These are phyloP conservation scores for Automeris io DNA, from an alignment of 2,888 invertebrate species.

Conservation along the genomic window DNA sequence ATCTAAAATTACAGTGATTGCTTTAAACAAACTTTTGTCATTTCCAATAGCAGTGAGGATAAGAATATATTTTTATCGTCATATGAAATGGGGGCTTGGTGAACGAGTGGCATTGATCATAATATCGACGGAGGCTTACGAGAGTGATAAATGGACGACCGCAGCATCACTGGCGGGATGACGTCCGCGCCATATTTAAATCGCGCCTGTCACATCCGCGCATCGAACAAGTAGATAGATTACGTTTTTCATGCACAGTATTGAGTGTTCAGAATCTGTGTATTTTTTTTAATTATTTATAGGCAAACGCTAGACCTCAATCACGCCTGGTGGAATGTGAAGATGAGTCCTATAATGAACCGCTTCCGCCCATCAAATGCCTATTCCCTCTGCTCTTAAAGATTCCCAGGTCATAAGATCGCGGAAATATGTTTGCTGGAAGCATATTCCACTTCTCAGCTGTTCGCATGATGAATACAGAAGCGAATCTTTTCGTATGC, in stretches of 20 bases:
- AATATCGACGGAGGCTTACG: constrained; percentile 75
- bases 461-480: no score
- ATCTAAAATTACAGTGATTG: no score
- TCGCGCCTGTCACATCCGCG: constrained; percentile 66
- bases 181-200: constrained; percentile 70
- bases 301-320: no score
- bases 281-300: not conserved
- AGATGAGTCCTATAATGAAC: no score
- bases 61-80: constrained; percentile 19
- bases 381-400: no score
- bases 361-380: no score
- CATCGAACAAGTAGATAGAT: constrained; percentile 14
- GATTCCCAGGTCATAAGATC: no score
- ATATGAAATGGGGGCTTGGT: constrained; percentile 39
- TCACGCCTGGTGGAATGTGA: no score
- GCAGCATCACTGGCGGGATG: constrained; percentile 63
- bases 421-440: no score
- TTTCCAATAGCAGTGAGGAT: not conserved
- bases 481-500: no score
- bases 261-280: constrained; percentile 4
- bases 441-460: no score
- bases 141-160: constrained; percentile 72
- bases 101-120: constrained; percentile 74
- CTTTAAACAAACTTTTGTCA: no score
- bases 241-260: not conserved